Evolutionary conservation across 2,888 invertebrate genomes (phyloP).

Genomic region (Malacosoma neustria): DNA sequence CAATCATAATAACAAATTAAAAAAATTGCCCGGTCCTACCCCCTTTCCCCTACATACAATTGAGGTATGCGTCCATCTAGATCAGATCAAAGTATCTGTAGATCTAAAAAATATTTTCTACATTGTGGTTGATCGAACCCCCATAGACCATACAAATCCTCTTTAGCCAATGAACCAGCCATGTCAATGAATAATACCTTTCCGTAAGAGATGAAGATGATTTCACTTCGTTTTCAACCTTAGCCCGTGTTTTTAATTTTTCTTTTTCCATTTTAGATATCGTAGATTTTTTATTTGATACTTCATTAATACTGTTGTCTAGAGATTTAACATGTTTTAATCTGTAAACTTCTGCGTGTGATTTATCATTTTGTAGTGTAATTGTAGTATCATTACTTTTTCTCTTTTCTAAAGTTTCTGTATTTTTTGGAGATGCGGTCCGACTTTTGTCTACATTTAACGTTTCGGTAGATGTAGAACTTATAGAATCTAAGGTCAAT

Average conservation of each 20-base stretch:
- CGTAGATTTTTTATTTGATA: not conserved
- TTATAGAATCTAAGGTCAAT: slow-evolving; percentile 41
- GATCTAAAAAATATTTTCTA: too few species aligned
- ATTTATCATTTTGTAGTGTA: not conserved
- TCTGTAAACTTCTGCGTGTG: not conserved
- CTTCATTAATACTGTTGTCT: not conserved
- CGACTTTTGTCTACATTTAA: slow-evolving; percentile 28
- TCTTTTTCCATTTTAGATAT: not conserved
- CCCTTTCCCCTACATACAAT: too few species aligned
- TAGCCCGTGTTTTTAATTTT: not conserved
- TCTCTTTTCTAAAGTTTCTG: not conserved
- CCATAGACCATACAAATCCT: too few species aligned
- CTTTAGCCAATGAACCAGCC: too few species aligned
- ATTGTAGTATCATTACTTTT: not conserved
- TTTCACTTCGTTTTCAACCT: not conserved
- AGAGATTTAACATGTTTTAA: not conserved
- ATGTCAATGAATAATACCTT: too few species aligned
- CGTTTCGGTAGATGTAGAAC: slow-evolving; percentile 45
- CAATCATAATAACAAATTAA: too few species aligned
- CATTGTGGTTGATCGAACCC: too few species aligned
- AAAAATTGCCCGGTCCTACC: too few species aligned
- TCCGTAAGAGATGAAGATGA: not conserved
- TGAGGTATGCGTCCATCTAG: too few species aligned
- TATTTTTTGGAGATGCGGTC: slow-evolving; percentile 11
- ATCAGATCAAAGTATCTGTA: too few species aligned